A percentile compares a stretch with the other conserved stretches of the same genome.
These are phyloP conservation scores for Actinemys pallida DNA, from an alignment of 2,113 vertebrate species.

Conservation along the genomic window DNA sequence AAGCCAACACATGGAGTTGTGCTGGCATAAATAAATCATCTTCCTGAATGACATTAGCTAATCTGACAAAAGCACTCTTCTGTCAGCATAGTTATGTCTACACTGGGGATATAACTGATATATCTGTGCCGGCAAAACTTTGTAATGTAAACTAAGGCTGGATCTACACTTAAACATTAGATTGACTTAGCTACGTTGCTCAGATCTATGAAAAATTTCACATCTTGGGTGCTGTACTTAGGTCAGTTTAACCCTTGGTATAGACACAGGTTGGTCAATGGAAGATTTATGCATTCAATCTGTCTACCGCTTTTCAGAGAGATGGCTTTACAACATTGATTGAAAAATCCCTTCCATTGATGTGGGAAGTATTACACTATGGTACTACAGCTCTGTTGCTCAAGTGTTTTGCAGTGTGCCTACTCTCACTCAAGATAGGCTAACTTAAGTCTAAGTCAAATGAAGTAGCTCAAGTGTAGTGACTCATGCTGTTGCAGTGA, in stretches of 20 bases:
- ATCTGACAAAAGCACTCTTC: background rate
- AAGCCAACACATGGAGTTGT: background rate
- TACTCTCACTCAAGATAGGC: background rate
- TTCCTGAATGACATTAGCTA: background rate
- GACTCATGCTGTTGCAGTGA: background rate
- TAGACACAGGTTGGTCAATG: background rate
- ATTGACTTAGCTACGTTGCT: background rate
- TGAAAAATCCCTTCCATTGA: background rate
- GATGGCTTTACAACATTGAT: background rate
- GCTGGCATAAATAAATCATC: background rate
- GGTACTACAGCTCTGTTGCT: background rate
- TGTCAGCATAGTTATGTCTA: background rate
- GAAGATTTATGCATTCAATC: background rate
- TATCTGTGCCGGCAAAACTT: background rate
- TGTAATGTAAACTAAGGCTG: background rate
- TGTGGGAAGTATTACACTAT: background rate
- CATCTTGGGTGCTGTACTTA: background rate
- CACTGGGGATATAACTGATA: background rate
- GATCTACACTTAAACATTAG: background rate
- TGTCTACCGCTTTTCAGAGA: background rate
- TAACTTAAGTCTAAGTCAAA: background rate
- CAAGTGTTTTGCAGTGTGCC: background rate
- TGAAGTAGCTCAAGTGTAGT: background rate
- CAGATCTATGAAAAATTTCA: background rate
- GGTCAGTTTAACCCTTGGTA: background rate